Evolutionary conservation across 2,113 vertebrate species (phyloP).

Genomic region (Thalassarche chlororhynchos): DNA sequence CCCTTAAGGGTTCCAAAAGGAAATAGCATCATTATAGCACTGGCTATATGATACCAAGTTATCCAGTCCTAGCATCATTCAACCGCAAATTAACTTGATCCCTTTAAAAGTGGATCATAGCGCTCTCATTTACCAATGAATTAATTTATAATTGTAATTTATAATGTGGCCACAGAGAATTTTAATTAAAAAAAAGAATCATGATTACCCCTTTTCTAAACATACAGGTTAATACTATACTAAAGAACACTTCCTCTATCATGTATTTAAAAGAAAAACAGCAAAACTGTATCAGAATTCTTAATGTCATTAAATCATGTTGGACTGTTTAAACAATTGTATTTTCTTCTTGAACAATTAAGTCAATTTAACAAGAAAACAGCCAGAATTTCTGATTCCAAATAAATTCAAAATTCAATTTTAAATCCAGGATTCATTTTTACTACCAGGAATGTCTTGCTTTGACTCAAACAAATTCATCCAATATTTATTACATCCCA

Average conservation of each 20-base stretch:
- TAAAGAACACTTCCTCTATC: background rate
- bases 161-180: no score
- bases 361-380: background rate
- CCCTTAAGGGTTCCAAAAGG: background rate
- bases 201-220: background rate
- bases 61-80: background rate
- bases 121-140: accelerated
- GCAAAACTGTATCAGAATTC: background rate
- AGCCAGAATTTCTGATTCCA: background rate
- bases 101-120: background rate
- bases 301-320: background rate
- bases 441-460: background rate
- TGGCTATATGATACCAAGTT: background rate
- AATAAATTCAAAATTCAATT: background rate
- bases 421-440: background rate
- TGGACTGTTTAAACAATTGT: background rate
- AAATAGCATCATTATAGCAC: background rate
- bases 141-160: background rate
- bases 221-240: background rate
- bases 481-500: background rate
- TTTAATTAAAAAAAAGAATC: background rate
- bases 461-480: background rate
- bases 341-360: background rate
- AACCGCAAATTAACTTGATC: background rate
- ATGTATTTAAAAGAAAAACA: background rate